phyloP scores from a whole-genome alignment of 53 echinoderm and acorn worm species.

The Hippasteria phrygiana region DNA sequence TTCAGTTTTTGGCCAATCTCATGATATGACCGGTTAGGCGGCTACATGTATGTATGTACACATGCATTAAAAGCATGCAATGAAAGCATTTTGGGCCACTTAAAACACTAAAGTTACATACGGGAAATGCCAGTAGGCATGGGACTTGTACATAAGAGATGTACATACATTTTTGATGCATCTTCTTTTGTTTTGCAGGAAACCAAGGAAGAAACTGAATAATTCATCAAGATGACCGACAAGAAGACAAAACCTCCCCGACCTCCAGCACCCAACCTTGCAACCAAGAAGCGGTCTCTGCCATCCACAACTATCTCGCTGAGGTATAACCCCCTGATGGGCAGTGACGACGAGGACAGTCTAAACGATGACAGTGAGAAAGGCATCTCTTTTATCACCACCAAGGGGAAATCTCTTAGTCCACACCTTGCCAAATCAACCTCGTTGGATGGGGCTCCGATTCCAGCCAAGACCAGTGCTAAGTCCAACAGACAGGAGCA shows the following conservation, averaged over 20 bases:
- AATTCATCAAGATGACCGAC: constrained; percentile 49
- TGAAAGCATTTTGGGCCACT: too few relatives aligned
- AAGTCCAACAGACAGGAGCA: constrained; percentile 27
- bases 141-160: too few relatives aligned
- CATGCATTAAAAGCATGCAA: too few relatives aligned
- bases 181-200: not conserved
- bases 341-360: constrained; percentile 80
- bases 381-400: constrained; percentile 35
- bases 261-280: constrained; percentile 83
- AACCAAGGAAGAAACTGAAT: not conserved
- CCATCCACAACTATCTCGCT: constrained; percentile 71
- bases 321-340: constrained; percentile 74
- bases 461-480: not conserved
- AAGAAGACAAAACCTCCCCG: constrained; percentile 92
- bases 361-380: constrained; percentile 30
- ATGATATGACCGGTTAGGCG: too few relatives aligned
- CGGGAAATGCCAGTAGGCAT: too few relatives aligned
- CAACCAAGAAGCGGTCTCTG: constrained; percentile 67
- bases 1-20: too few relatives aligned
- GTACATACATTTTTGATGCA: not conserved
- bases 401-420: constrained; percentile 4
- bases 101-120: too few relatives aligned
- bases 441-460: constrained; percentile 32
- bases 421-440: constrained; percentile 33
- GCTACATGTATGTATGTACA: too few relatives aligned